Conservation (phyloP, 1,140 invertebrate genomes). For the Lepidurus packardi region DNA sequence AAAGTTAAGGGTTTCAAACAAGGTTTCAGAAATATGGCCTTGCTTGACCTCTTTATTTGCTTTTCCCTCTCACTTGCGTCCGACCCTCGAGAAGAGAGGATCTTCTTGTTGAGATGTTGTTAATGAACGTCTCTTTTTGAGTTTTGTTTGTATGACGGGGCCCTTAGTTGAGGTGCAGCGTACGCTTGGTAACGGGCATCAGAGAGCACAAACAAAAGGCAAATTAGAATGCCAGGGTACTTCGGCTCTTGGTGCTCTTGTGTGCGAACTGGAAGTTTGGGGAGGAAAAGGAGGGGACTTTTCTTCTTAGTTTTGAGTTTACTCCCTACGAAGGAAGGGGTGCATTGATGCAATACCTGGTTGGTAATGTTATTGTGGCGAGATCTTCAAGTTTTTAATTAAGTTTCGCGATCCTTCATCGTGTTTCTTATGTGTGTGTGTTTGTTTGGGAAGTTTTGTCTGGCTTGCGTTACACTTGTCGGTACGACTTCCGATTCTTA, state of each 20-base stretch:
- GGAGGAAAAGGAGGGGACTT: neutral
- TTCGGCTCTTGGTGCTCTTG: neutral
- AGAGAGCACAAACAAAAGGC: neutral
- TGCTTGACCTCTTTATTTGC: neutral
- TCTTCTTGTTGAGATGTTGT: neutral
- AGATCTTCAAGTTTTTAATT: neutral
- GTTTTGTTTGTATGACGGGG: neutral
- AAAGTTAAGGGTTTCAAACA: too few relatives aligned
- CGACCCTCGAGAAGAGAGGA: neutral
- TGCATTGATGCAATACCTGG: neutral
- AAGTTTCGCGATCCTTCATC: neutral
- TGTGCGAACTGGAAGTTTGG: neutral
- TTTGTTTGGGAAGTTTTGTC: too few relatives aligned
- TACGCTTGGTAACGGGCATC: neutral
- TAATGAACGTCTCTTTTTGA: conserved; percentile 15
- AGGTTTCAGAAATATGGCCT: neutral
- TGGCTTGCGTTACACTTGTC: too few relatives aligned
- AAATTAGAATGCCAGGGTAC: neutral
- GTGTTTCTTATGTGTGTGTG: too few relatives aligned
- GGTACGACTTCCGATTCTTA: too few relatives aligned
- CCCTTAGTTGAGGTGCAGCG: neutral
- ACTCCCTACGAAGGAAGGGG: neutral
- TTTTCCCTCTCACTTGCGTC: neutral
- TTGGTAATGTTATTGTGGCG: neutral
- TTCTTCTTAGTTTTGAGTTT: neutral